These are phyloP conservation scores for Philhelius pedissequus DNA, from an alignment of 2,888 invertebrate species.

Conservation along the genomic window DNA sequence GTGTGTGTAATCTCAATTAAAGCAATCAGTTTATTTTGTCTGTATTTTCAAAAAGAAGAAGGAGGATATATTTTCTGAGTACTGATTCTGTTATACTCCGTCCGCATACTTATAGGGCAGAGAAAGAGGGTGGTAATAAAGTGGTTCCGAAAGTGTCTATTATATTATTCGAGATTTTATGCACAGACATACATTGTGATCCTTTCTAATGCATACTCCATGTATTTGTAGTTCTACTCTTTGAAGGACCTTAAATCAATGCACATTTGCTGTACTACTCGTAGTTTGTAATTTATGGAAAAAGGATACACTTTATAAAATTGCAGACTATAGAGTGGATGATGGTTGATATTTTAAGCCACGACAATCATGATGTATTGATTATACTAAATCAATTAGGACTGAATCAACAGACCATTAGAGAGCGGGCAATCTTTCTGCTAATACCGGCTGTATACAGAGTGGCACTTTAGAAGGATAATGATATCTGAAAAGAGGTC, in stretches of 20 bases:
- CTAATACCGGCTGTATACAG: neutral
- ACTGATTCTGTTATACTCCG: too few relatives aligned
- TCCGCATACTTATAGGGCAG: neutral
- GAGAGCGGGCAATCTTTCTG: neutral
- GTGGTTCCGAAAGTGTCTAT: constrained; percentile 44
- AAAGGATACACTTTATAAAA: constrained; percentile 20
- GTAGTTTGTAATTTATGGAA: constrained; percentile 19
- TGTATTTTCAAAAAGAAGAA: neutral
- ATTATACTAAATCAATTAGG: neutral
- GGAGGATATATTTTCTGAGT: neutral
- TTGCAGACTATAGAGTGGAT: neutral
- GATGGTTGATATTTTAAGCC: constrained; percentile 2
- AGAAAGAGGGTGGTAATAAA: constrained; percentile 51
- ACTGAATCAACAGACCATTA: neutral
- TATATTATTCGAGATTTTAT: constrained; percentile 26
- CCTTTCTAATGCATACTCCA: constrained; percentile 7
- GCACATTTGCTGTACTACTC: constrained; percentile 57
- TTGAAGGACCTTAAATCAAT: constrained; percentile 1
- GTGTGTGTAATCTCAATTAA: constrained; percentile 62
- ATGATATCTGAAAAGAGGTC: neutral
- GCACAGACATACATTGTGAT: neutral
- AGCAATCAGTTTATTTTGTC: constrained; percentile 61
- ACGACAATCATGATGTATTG: neutral
- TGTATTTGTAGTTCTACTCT: constrained; percentile 20
- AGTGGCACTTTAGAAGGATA: neutral